A percentile compares a stretch with the other conserved stretches of the same genome.
These are phyloP conservation scores for Ariolimax columbianus DNA, from an alignment of 2,888 invertebrate species.

Conservation along the genomic window DNA sequence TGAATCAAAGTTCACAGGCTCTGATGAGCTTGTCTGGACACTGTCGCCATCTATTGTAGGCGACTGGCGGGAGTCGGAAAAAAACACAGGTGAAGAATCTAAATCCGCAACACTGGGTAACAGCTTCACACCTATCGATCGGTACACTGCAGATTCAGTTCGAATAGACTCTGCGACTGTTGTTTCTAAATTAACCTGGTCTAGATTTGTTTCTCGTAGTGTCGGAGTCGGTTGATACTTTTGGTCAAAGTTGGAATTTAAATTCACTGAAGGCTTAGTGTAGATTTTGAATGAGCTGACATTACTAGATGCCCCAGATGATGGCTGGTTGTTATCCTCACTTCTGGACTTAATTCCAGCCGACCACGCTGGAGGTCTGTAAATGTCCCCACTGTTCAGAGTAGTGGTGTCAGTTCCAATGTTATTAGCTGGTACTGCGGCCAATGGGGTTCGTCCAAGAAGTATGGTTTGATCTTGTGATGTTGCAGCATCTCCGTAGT, in stretches of 20 bases:
- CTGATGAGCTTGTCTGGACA: not conserved
- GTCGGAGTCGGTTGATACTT: not conserved
- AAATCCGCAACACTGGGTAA: constrained; percentile 24
- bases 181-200: constrained; percentile 53
- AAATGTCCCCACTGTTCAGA: constrained; percentile 13
- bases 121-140: not conserved
- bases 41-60: not conserved
- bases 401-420: constrained; percentile 28
- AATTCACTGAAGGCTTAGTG: constrained; percentile 52
- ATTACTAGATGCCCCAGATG: constrained; percentile 43
- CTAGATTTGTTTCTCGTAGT: constrained; percentile 56
- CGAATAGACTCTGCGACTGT: constrained; percentile 50
- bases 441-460: not conserved
- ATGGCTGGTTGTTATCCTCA: constrained; percentile 14
- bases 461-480: not conserved
- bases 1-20: constrained; percentile 64
- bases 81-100: constrained; percentile 51
- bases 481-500: constrained; percentile 62
- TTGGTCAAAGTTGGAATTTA: constrained; percentile 4
- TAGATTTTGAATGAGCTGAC: constrained; percentile 60
- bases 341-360: not conserved
- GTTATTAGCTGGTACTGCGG: not conserved
- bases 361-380: constrained; percentile 42
- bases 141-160: constrained; percentile 55
- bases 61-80: not conserved